These are phyloP conservation scores for Habroteleia sp. DNA, from an alignment of 2,888 invertebrate genomes.

Conservation along the genomic window DNA sequence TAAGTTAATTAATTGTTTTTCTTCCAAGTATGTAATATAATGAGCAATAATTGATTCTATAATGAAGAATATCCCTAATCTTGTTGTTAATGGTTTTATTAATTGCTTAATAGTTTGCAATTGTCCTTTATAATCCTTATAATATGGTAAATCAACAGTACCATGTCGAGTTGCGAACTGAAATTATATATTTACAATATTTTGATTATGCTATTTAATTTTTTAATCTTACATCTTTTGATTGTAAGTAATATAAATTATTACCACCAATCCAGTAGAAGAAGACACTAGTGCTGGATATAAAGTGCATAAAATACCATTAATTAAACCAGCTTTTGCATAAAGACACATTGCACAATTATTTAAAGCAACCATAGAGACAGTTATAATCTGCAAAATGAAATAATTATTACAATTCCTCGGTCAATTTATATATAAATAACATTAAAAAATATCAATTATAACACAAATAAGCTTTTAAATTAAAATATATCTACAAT, in stretches of 20 bases:
- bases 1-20: slow-evolving; percentile 68
- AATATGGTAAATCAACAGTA: slow-evolving; percentile 85
- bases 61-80: slow-evolving; percentile 81
- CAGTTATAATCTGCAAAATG: slow-evolving; percentile 16
- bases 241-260: too few relatives aligned
- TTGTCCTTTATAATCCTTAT: slow-evolving; percentile 83
- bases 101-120: slow-evolving; percentile 80
- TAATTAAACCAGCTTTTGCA: slow-evolving; percentile 83
- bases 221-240: slow-evolving; percentile 66
- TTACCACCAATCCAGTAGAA: slow-evolving; percentile 84
- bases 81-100: slow-evolving; percentile 82
- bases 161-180: slow-evolving; percentile 84
- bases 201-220: background rate
- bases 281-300: slow-evolving; percentile 86
- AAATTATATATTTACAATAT: slow-evolving; percentile 69
- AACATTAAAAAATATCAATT: background rate
- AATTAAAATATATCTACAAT: background rate
- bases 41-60: slow-evolving; percentile 83
- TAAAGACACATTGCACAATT: slow-evolving; percentile 86
- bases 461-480: too few relatives aligned
- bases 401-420: too few relatives aligned
- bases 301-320: slow-evolving; percentile 82
- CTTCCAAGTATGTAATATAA: slow-evolving; percentile 85
- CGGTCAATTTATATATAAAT: slow-evolving; percentile 1
- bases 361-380: slow-evolving; percentile 14